Evolutionary conservation across 1,140 invertebrate species (phyloP).

Genomic region (Sycophila sp.): DNA sequence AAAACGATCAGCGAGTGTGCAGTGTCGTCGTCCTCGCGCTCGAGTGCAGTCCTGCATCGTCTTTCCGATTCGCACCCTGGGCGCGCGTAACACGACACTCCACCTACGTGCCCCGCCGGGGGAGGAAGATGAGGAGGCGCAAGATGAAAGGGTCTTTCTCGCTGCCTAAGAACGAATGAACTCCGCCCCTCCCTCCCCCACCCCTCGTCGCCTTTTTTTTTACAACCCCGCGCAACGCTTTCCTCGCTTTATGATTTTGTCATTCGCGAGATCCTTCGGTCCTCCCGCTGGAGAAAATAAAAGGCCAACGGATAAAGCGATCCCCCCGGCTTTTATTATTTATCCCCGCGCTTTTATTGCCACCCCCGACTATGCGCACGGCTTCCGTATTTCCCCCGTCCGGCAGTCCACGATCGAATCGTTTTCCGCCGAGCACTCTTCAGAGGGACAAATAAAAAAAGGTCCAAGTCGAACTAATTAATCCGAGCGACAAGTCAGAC

Average conservation of each 20-base stretch:
- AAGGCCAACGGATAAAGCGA: too few relatives aligned
- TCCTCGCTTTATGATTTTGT: neutral
- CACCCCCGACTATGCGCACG: too few relatives aligned
- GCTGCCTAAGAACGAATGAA: neutral
- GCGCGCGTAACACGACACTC: slow-evolving; percentile 13
- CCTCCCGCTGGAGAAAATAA: too few relatives aligned
- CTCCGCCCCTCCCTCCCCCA: neutral
- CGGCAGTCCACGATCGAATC: too few relatives aligned
- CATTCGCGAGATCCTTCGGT: neutral
- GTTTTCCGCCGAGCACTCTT: too few relatives aligned
- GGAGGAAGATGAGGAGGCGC: neutral
- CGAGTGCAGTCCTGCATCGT: slow-evolving; percentile 1
- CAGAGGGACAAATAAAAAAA: too few relatives aligned
- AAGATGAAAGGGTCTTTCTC: neutral
- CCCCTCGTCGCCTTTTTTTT: neutral
- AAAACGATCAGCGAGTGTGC: slow-evolving; percentile 16
- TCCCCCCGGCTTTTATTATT: too few relatives aligned
- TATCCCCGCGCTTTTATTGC: too few relatives aligned
- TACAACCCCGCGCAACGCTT: neutral
- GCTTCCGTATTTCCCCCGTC: too few relatives aligned
- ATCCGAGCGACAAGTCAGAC: too few relatives aligned
- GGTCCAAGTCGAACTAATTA: too few relatives aligned
- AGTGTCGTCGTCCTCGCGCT: too few relatives aligned
- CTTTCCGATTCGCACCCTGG: slow-evolving; percentile 7
- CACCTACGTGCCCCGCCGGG: neutral